phyloP scores from a whole-genome alignment of 1,140 invertebrate species.

The Himalopsyche phryganea region DNA sequence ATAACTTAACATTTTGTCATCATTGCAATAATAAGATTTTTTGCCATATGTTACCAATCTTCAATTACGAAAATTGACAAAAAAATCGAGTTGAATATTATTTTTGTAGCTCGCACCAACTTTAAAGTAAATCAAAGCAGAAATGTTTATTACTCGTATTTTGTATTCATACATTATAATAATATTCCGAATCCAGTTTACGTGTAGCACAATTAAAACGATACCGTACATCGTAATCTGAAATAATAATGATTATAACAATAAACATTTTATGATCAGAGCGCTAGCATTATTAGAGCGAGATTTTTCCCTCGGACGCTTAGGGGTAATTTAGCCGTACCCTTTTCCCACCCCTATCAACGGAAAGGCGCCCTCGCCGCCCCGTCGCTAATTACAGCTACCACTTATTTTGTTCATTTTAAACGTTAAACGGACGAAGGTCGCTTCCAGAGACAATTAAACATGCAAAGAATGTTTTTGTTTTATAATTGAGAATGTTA shows the following conservation, averaged over 20 bases:
- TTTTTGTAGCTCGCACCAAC: too few relatives aligned
- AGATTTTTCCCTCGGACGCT: slow-evolving; percentile 18
- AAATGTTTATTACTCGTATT: neutral
- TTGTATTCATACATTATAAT: too few relatives aligned
- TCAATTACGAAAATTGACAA: too few relatives aligned
- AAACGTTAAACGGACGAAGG: slow-evolving; percentile 30
- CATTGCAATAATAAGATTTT: too few relatives aligned
- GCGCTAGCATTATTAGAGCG: slow-evolving; percentile 9
- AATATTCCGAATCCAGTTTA: too few relatives aligned
- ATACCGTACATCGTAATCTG: slow-evolving; percentile 11
- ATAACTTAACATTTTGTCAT: too few relatives aligned
- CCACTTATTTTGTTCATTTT: slow-evolving; percentile 34
- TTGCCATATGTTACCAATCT: too few relatives aligned
- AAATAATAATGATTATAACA: slow-evolving; percentile 12
- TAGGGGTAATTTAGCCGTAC: slow-evolving; percentile 6
- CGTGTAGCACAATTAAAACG: slow-evolving; percentile 12
- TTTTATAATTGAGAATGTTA: slow-evolving; percentile 34
- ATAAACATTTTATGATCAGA: slow-evolving; percentile 18
- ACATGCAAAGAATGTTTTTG: slow-evolving; percentile 30
- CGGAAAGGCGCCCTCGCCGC: neutral
- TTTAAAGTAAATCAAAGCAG: too few relatives aligned
- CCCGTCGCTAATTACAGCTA: slow-evolving; percentile 24
- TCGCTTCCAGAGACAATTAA: slow-evolving; percentile 21
- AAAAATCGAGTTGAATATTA: too few relatives aligned
- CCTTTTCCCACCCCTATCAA: slow-evolving; percentile 4